Percentiles rank a stretch among this genome's conserved stretches.
Conservation (phyloP, 1,140 invertebrate species). For the Diorhabda sublineata region DNA sequence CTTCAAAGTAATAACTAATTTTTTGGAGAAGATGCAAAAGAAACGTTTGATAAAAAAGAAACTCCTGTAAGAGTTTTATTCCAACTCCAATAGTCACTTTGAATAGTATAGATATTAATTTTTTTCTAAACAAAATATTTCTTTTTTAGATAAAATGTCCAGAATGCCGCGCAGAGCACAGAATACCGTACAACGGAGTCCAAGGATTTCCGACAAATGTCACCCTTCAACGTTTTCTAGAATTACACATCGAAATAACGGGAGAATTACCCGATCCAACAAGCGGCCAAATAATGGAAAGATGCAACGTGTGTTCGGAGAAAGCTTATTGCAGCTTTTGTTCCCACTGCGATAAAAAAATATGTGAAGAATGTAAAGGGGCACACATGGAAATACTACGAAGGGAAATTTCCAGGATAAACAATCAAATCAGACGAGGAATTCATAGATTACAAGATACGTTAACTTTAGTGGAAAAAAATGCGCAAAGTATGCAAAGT, state of each 20-base stretch:
- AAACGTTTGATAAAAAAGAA: too few species aligned
- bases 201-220: slow-evolving; percentile 93
- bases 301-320: slow-evolving; percentile 88
- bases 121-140: neutral
- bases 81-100: too few species aligned
- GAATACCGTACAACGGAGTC: slow-evolving; percentile 94
- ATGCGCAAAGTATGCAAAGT: slow-evolving; percentile 74
- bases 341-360: slow-evolving; percentile 92
- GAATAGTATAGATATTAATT: too few species aligned
- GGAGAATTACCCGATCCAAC: slow-evolving; percentile 86
- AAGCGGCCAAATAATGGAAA: slow-evolving; percentile 79
- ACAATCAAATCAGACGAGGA: slow-evolving; percentile 85
- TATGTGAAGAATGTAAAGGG: slow-evolving; percentile 84
- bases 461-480: slow-evolving; percentile 77
- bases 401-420: slow-evolving; percentile 89
- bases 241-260: slow-evolving; percentile 91
- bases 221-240: slow-evolving; percentile 90
- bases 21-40: too few species aligned
- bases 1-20: too few species aligned
- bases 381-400: slow-evolving; percentile 94
- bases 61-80: too few species aligned
- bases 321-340: slow-evolving; percentile 87
- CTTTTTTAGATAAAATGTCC: slow-evolving; percentile 90
- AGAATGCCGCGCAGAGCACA: slow-evolving; percentile 96
- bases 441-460: slow-evolving; percentile 83